These are phyloP conservation scores for Himalopsyche tibetana DNA, from an alignment of 2,888 invertebrate species.

Conservation along the genomic window DNA sequence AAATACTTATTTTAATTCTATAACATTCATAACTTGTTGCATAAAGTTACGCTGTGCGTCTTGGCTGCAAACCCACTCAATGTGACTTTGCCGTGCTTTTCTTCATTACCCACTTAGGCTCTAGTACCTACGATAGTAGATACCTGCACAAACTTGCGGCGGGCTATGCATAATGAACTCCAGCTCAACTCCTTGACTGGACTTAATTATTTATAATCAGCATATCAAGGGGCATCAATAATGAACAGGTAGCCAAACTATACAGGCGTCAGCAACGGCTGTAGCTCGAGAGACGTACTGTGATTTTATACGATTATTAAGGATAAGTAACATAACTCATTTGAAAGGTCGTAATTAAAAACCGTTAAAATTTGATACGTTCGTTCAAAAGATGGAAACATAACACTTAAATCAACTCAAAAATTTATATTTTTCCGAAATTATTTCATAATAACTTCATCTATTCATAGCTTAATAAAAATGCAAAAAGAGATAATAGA, in stretches of 20 bases:
- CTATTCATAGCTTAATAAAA: too few relatives aligned
- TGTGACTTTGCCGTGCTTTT: conserved; percentile 33
- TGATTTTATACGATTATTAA: not conserved
- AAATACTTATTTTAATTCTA: not conserved
- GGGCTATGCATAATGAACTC: conserved; percentile 65
- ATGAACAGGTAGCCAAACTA: conserved; percentile 63
- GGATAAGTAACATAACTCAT: too few relatives aligned
- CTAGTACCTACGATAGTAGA: not conserved
- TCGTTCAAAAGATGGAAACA: too few relatives aligned
- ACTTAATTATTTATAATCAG: conserved; percentile 66
- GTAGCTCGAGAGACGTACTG: not conserved
- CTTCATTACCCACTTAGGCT: conserved; percentile 27
- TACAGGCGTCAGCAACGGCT: conserved; percentile 53
- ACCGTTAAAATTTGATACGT: too few relatives aligned
- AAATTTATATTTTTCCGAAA: too few relatives aligned
- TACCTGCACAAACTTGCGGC: conserved; percentile 59
- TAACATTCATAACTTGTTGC: conserved; percentile 4
- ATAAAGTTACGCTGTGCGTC: not conserved
- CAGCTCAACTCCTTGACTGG: conserved; percentile 65
- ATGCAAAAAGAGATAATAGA: too few relatives aligned
- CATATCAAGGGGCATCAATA: conserved; percentile 66
- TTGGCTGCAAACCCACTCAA: not conserved
- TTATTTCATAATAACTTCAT: too few relatives aligned
- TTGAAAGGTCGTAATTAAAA: too few relatives aligned
- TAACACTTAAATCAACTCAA: too few relatives aligned